Percentiles rank a stretch among this genome's conserved stretches.
These are phyloP conservation scores for Diacarnus erythraeanus DNA, from an alignment of 37 sponge, comb jelly and placozoan genomes.

Conservation along the genomic window DNA sequence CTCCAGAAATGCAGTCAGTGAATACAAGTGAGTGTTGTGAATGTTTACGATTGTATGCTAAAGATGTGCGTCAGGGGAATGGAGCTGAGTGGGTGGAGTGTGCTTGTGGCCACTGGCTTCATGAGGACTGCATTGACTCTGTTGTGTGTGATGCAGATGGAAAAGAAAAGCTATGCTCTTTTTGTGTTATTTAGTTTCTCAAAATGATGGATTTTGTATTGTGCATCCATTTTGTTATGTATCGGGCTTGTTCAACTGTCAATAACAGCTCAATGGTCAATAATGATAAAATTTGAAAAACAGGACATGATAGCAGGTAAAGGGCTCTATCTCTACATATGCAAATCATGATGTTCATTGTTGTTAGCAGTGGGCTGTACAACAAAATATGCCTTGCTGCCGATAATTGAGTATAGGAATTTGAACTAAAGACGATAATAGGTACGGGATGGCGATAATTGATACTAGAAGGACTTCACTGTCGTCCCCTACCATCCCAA, in stretches of 20 bases:
- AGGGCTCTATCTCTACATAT: not conserved
- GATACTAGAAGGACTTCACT: not conserved
- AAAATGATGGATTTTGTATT: not conserved
- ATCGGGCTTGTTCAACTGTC: not conserved
- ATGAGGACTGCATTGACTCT: not conserved
- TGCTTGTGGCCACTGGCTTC: not conserved
- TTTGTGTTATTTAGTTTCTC: not conserved
- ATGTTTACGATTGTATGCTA: too few relatives aligned
- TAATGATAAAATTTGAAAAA: not conserved
- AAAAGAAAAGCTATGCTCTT: not conserved
- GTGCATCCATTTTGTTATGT: not conserved
- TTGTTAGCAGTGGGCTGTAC: not conserved
- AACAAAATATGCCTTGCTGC: not conserved
- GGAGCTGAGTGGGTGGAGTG: slow-evolving; percentile 1
- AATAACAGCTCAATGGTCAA: not conserved
- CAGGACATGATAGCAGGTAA: not conserved
- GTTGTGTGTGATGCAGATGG: not conserved
- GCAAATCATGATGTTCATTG: not conserved
- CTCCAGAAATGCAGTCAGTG: too few relatives aligned
- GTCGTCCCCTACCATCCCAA: not conserved
- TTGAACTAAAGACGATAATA: slow-evolving; percentile 3
- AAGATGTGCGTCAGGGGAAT: not conserved
- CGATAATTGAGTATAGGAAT: slow-evolving; percentile 12
- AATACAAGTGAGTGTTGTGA: not conserved
- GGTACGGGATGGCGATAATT: slow-evolving; percentile 11